Conservation (phyloP, 2,113 vertebrate genomes). For the Papio anubis region DNA sequence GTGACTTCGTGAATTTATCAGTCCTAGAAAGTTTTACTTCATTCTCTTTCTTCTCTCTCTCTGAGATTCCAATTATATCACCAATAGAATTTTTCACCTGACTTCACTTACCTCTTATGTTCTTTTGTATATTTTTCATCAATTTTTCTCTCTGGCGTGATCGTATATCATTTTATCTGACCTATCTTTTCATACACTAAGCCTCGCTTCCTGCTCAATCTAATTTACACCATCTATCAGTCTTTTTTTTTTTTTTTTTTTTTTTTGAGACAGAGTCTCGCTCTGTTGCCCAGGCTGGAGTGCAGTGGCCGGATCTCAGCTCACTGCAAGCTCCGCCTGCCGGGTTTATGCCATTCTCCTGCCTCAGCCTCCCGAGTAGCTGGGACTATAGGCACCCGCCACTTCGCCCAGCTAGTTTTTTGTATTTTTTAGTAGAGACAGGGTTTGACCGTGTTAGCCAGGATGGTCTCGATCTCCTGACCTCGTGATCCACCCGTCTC, state of each 20-base stretch:
- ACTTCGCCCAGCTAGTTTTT: accelerated
- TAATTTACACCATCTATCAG: not conserved
- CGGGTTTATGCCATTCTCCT: no score
- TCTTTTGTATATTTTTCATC: not conserved
- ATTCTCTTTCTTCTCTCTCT: not conserved
- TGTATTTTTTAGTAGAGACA: no score
- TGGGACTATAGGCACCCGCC: no score
- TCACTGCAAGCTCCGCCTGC: no score
- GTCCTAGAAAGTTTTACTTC: not conserved
- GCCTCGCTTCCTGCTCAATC: not conserved
- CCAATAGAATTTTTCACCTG: not conserved
- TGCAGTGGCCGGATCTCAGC: no score
- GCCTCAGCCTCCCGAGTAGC: no score
- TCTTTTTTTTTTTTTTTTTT: not conserved
- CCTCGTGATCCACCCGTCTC: no score
- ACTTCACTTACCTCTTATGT: not conserved
- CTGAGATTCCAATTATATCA: not conserved
- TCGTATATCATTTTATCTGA: not conserved
- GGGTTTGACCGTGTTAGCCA: no score
- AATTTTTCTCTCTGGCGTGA: not conserved
- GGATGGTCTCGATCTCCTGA: no score
- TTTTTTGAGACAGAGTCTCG: no score
- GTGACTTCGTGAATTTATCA: not conserved
- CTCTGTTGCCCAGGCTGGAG: no score
- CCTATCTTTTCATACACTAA: not conserved